Conservation (phyloP, 2,888 invertebrate genomes). For the Lochmaea crataegi region DNA sequence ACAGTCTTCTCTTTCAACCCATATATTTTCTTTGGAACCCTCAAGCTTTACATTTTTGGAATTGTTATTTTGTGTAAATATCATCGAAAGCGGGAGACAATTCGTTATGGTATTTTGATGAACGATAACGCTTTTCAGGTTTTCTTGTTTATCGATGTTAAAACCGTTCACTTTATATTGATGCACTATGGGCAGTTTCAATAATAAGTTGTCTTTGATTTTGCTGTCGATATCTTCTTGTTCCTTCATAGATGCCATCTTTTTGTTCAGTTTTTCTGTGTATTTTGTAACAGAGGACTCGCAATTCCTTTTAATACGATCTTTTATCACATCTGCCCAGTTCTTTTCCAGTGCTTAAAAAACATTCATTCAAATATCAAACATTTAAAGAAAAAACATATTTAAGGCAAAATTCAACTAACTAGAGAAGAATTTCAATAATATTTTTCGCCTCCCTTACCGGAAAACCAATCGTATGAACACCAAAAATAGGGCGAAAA, state of each 20-base stretch:
- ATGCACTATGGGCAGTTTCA: conserved; percentile 52
- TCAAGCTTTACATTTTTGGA: conserved; percentile 21
- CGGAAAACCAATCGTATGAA: too few relatives aligned
- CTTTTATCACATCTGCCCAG: conserved; percentile 74
- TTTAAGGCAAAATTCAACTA: too few relatives aligned
- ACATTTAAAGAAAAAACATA: too few relatives aligned
- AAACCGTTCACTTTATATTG: conserved; percentile 41
- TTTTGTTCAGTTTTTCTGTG: conserved; percentile 58
- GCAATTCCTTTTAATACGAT: conserved; percentile 71
- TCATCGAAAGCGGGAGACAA: conserved; percentile 25
- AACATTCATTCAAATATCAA: neutral
- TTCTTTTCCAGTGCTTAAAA: conserved; percentile 68
- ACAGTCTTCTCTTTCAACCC: conserved; percentile 33
- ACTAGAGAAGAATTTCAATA: too few relatives aligned
- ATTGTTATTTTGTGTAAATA: conserved; percentile 21
- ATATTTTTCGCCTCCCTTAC: too few relatives aligned
- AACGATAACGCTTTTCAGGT: conserved; percentile 6
- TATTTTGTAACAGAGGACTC: conserved; percentile 66
- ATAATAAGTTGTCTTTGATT: conserved; percentile 40
- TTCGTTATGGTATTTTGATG: conserved; percentile 16
- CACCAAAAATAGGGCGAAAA: too few relatives aligned
- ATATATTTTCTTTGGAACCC: conserved; percentile 36
- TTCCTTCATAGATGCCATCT: conserved; percentile 47
- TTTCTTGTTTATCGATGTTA: conserved; percentile 43
- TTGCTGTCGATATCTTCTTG: conserved; percentile 43